Base-by-base conservation (phyloP, 2,113 vertebrate genomes). In the Onychostoma macrolepis region DNA sequence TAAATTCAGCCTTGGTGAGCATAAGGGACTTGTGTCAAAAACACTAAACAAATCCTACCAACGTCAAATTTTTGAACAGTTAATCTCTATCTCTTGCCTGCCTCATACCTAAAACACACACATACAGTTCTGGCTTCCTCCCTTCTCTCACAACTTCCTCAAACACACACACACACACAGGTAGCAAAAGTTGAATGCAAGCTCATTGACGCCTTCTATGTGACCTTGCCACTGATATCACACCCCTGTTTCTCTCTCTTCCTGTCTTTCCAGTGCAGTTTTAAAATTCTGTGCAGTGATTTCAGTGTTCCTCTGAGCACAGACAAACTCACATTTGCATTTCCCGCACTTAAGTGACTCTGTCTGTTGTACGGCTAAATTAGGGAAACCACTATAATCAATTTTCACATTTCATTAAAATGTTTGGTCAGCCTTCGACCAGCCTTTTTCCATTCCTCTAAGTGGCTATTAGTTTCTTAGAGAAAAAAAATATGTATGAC, bases 301-400 rank as follows among this genome's bases (percentile, higher is more conserved):
- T 56, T 80, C 30, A n/a, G 77, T n/a, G 19, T 38, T 36, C 77
- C 77, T 58, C 38, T 91, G 89, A 91, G 91, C 90, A 87, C 89
- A 93, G 69, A 11, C 89, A 91, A 93, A 94, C 89, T 91, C 91
- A 91, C 93, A 94, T 93, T 91, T 93, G 92, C 91, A 84, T 92
- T 91, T 90, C 90, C 85, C 69, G 86, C 87, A 80, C 72, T 13
- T 13, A 45, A 43, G 71, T 43, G 71, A n/a, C 38, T 75, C 38
- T n/a, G 90, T 89, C 91, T 19, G 77, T 92, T 93, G 93, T 93
- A 94, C 92, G 92, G 92, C 92, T 93, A 94, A 95, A 94, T 94
- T 94, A 93, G 90, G 89, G 90, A 90, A 90, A 79, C 89, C 91
- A 90, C 91, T 92, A 93, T 94, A 94, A 89, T 92, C 90, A 87